Base-by-base conservation (phyloP, 2,113 vertebrate genomes). In the Eupsittula cactorum region DNA sequence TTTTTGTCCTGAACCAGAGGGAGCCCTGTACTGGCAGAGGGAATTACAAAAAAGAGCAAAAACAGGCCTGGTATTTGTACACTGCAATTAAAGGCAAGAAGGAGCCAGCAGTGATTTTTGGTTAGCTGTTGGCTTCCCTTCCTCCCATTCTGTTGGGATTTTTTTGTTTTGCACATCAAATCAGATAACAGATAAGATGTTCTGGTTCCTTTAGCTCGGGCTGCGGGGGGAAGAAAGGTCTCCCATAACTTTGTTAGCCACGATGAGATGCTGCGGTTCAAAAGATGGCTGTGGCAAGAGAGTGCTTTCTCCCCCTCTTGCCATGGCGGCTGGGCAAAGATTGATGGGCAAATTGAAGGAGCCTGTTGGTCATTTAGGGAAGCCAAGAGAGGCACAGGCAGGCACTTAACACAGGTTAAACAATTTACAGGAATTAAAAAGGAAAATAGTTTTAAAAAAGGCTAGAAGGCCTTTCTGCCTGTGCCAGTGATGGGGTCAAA, bases 1-100 rank as follows among this genome's bases (percentile, higher is more conserved):
- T 88, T 95, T 93, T 95, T 86, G 84, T 95, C 91, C 91, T 91
- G 82, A 96, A 93, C 86, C 14, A 3, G 82, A 90, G 93, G 93
- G 84, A 96, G 60, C 63, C 80, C 74, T 62, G 71, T 7, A 79
- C 65, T 77, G 86, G 86, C 92, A 93, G 53, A 90, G 52, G 64
- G 68, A 88, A 95, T 91, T 97, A 94, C 59, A 93, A 92, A 82
- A 82, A 86, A 65, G 60, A 88, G 64, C 17, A 68, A 83, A 74
- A 95, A 77, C 44, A 84, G 96, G 75, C 57, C 67, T 96, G 94
- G 88, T 79, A 90, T 95, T 95, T 95, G 70, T 82, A 55, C 1
- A 3, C 86, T 4, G 19, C 89, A 92, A 69, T 95, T 94, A 93
- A 93, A 87, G 70, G 80, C 21, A 0, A 94, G 95, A 92, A 95